A percentile compares a stretch with the other conserved stretches of the same genome.
These are phyloP conservation scores for Synanthedon andrenaeformis DNA, from an alignment of 2,888 invertebrate species.

Conservation along the genomic window DNA sequence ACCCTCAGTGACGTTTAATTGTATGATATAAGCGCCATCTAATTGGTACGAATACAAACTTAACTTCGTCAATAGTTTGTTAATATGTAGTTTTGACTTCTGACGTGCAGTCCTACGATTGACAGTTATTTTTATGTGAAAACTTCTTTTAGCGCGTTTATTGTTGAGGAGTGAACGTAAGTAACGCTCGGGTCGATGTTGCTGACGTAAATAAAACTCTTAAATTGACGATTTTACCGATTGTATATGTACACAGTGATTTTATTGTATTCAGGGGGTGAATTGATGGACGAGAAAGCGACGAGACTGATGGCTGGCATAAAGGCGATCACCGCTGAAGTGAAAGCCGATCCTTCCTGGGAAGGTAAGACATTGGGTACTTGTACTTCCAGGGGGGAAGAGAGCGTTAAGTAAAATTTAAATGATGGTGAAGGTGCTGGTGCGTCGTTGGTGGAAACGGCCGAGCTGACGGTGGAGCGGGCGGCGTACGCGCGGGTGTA, in stretches of 20 bases:
- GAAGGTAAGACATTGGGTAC: constrained; percentile 62
- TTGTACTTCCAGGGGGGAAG: no score
- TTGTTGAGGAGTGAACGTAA: no score
- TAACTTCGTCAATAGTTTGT: no score
- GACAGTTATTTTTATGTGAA: no score
- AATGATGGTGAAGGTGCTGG: constrained; percentile 70
- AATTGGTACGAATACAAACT: no score
- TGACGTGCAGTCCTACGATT: no score
- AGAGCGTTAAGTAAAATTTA: constrained; percentile 2
- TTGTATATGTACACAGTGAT: not conserved
- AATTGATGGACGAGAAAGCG: constrained; percentile 90
- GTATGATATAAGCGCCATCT: no score
- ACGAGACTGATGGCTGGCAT: constrained; percentile 88
- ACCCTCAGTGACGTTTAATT: no score
- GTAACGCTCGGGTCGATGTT: no score
- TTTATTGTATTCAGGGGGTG: constrained; percentile 28
- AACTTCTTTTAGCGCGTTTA: not conserved
- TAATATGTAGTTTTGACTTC: no score
- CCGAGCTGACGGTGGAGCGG: constrained; percentile 87
- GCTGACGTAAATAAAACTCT: no score
- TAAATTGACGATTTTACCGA: no score
- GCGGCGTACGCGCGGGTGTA: constrained; percentile 93
- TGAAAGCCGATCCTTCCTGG: constrained; percentile 79
- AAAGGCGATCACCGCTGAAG: constrained; percentile 74
- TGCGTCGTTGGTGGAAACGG: constrained; percentile 78